Percentiles rank a stretch among this genome's conserved stretches.
Evolutionary conservation across 2,113 vertebrate genomes (phyloP).

Genomic region (Platichthys flesus): DNA sequence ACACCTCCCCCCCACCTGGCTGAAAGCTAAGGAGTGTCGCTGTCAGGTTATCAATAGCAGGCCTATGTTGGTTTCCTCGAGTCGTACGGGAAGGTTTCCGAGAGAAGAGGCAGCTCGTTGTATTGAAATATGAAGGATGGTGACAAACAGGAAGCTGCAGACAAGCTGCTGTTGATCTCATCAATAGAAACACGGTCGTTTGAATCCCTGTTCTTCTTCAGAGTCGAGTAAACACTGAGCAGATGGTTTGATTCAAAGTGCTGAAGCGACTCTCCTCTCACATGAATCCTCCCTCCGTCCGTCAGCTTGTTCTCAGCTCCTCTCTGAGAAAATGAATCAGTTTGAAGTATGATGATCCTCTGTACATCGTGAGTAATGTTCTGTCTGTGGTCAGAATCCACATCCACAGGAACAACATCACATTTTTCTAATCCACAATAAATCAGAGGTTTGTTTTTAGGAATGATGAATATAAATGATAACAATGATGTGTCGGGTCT

Average conservation of each 20-base stretch:
- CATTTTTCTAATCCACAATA: no score
- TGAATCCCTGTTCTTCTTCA: background rate
- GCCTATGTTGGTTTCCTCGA: constrained; percentile 38
- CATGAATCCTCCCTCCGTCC: constrained; percentile 13
- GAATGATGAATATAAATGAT: no score
- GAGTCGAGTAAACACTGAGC: constrained; percentile 26
- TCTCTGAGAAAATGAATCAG: background rate
- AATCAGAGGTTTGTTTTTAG: no score
- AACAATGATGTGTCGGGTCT: no score
- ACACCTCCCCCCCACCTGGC: constrained; percentile 25
- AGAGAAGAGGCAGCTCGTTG: background rate
- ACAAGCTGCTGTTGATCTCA: no score
- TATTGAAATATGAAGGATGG: background rate
- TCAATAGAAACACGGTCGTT: background rate
- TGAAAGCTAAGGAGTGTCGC: constrained; percentile 24
- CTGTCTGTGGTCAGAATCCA: background rate
- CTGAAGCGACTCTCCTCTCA: constrained; percentile 15
- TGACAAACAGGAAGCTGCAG: background rate
- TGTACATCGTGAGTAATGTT: no score
- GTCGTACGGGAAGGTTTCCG: constrained; percentile 2
- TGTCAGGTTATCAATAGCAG: constrained; percentile 62
- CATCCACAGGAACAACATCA: no score
- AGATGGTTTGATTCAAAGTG: constrained; percentile 59
- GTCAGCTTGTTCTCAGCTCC: constrained; percentile 13
- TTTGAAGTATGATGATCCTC: no score